Evolutionary conservation across 2,888 invertebrate genomes (phyloP).

Genomic region (Microplitis deprimator): DNA sequence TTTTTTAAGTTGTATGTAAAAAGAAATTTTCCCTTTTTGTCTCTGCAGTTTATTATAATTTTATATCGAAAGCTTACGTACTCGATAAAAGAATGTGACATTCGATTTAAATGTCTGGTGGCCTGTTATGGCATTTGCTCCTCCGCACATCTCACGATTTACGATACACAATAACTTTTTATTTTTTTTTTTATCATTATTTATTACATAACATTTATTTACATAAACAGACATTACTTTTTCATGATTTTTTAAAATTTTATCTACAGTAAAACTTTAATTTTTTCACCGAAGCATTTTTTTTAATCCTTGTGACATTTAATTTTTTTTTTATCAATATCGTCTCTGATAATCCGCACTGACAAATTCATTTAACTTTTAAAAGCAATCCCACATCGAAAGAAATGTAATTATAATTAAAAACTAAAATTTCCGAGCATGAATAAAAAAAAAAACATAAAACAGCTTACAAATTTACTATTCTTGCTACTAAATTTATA

Average conservation of each 20-base stretch:
- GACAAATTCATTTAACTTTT: no score
- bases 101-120: conserved; percentile 47
- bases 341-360: no score
- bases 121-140: conserved; percentile 30
- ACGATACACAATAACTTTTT: background rate
- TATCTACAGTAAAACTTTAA: no score
- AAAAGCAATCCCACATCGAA: no score
- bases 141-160: conserved; percentile 20
- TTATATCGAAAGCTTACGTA: conserved; percentile 49
- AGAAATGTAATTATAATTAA: no score
- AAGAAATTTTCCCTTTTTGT: conserved; percentile 8
- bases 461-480: background rate
- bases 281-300: no score
- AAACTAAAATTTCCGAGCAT: no score
- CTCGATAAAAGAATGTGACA: conserved; percentile 48
- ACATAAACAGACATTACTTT: background rate
- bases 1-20: background rate
- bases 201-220: background rate
- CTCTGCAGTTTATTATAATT: background rate
- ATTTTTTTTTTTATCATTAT: background rate
- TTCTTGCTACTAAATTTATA: background rate
- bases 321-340: no score
- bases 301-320: no score
- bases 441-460: background rate
- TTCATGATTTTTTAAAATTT: no score